Percentiles rank a stretch among this genome's conserved stretches.
Evolutionary conservation across 2,113 vertebrate genomes (phyloP).

Genomic region (Psittacula cyanocephala): DNA sequence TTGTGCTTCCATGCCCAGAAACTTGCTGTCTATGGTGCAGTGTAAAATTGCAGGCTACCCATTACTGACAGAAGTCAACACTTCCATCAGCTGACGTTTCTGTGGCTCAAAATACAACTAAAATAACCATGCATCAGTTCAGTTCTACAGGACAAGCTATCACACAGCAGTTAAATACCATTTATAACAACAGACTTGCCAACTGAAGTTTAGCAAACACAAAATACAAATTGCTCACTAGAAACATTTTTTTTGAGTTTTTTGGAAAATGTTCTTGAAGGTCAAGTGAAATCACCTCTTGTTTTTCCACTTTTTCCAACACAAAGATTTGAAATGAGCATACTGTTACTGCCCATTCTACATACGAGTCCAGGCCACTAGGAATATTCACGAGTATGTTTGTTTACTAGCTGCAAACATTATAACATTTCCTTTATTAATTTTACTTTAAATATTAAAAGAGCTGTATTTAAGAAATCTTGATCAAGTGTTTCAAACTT

Average conservation of each 20-base stretch:
- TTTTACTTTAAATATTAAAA: neutral
- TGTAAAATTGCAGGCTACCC: constrained; percentile 31
- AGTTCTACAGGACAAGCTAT: neutral
- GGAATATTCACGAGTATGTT: neutral
- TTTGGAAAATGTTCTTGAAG: neutral
- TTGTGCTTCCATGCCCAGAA: constrained; percentile 52
- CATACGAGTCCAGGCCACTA: neutral
- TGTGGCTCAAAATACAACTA: neutral
- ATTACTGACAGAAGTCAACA: constrained; percentile 48
- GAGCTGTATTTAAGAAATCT: neutral
- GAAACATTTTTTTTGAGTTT: neutral
- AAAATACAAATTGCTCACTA: neutral
- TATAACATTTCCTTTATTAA: neutral
- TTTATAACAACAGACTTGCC: neutral
- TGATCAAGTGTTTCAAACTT: neutral
- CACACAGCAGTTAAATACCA: neutral
- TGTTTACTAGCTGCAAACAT: neutral
- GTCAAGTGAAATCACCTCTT: neutral
- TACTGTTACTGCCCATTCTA: neutral
- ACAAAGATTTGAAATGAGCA: neutral
- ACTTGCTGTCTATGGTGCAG: constrained; percentile 14
- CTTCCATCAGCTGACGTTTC: neutral
- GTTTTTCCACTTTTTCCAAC: neutral
- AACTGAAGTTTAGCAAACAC: neutral
- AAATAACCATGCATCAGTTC: neutral